phyloP scores from a whole-genome alignment of 1,140 invertebrate species.

The Pantala flavescens region DNA sequence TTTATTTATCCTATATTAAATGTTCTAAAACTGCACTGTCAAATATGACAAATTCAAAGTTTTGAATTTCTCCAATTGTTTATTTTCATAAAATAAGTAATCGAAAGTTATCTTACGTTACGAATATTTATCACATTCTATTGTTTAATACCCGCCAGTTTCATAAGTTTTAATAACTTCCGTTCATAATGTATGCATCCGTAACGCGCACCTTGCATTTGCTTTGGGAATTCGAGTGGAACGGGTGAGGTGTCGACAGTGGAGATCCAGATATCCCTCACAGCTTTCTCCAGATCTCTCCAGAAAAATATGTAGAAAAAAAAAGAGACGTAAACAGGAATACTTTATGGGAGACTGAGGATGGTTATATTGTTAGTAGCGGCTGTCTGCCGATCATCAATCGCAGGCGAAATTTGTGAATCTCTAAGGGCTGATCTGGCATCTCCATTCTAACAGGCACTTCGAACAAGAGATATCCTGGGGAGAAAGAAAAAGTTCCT shows the following conservation, averaged over 20 bases:
- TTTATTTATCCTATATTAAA: no score
- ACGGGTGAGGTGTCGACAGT: background rate
- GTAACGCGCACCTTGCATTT: no score
- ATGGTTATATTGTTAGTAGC: background rate
- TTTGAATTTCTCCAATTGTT: no score
- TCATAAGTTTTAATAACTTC: no score
- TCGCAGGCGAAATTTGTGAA: background rate
- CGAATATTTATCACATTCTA: no score
- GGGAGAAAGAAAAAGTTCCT: background rate
- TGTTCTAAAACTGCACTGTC: no score
- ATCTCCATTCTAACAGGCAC: background rate
- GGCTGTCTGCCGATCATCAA: background rate
- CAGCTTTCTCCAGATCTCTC: background rate
- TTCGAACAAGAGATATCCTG: background rate
- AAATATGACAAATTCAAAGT: no score
- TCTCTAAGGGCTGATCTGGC: background rate
- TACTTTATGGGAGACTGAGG: background rate
- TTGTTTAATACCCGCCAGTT: no score
- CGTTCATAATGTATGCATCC: no score
- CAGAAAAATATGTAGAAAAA: background rate
- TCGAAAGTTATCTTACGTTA: no score
- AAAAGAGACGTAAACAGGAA: background rate
- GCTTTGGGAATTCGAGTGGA: no score
- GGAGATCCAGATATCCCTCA: background rate
- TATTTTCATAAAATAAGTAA: no score